phyloP scores from a whole-genome alignment of 2,113 vertebrate species.

The Theropithecus gelada region DNA sequence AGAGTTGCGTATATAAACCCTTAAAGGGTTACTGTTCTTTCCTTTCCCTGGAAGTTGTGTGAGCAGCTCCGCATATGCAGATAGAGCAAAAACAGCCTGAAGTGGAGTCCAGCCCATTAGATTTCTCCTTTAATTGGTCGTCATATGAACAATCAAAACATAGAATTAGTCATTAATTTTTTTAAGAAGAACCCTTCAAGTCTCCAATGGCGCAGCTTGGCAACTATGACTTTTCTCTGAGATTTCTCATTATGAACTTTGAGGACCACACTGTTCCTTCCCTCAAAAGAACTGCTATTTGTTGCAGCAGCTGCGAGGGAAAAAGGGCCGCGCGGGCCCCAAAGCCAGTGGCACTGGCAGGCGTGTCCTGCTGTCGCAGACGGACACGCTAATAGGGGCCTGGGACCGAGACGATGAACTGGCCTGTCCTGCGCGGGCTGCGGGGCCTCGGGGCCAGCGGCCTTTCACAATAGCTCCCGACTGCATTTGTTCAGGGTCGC shows the following conservation, averaged over 20 bases:
- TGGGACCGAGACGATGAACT: background rate
- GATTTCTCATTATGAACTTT: background rate
- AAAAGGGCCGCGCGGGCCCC: background rate
- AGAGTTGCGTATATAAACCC: no score
- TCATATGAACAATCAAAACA: background rate
- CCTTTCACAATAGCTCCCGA: background rate
- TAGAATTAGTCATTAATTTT: background rate
- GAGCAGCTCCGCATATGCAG: background rate
- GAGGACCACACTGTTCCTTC: background rate
- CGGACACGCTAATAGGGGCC: background rate
- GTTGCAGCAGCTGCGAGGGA: background rate
- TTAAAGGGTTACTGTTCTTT: no score
- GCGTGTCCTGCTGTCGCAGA: background rate
- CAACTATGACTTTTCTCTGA: background rate
- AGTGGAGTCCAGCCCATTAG: background rate
- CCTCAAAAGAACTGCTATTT: slow-evolving; percentile 20
- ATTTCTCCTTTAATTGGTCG: background rate
- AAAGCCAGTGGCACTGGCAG: background rate
- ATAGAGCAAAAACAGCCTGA: background rate
- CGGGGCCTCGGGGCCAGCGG: background rate
- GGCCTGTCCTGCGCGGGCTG: background rate
- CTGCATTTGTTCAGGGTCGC: background rate
- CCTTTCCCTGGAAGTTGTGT: background rate
- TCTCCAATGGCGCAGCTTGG: background rate
- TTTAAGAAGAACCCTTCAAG: background rate